Evolutionary conservation across 2,888 invertebrate species (phyloP).

Genomic region (Cosmia trapezina): DNA sequence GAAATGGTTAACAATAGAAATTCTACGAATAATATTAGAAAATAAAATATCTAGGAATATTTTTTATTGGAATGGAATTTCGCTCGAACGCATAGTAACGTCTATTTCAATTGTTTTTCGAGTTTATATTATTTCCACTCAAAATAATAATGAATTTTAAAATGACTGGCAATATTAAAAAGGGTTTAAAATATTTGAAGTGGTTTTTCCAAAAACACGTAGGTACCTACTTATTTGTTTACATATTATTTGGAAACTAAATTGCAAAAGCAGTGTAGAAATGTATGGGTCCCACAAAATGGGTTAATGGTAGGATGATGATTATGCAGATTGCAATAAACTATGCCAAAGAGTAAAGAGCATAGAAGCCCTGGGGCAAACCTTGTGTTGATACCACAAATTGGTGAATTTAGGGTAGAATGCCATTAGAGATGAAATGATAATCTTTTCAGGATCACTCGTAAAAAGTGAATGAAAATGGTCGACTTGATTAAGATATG

Average conservation of each 20-base stretch:
- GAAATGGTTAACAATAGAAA: slow-evolving; percentile 9
- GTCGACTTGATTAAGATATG: neutral
- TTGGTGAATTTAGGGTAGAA: neutral
- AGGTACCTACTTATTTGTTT: neutral
- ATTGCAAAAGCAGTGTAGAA: neutral
- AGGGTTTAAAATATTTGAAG: neutral
- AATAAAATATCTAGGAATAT: neutral
- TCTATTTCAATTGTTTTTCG: neutral
- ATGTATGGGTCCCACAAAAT: neutral
- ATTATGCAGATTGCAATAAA: no score
- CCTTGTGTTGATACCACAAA: neutral
- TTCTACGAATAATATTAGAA: neutral
- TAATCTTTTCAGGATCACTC: neutral
- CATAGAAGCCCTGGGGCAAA: neutral
- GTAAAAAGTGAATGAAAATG: neutral
- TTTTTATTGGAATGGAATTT: no score
- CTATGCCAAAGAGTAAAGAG: no score
- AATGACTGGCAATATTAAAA: no score
- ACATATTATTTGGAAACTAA: neutral
- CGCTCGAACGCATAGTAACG: neutral
- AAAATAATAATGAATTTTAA: neutral
- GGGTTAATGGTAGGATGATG: neutral
- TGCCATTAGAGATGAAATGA: neutral
- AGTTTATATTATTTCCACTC: neutral
- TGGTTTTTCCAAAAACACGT: neutral